Evolutionary conservation across 2,888 invertebrate genomes (phyloP), one percentile per base, ranked within the genome.

Genomic region (Caenorhabditis panamensis): DNA sequence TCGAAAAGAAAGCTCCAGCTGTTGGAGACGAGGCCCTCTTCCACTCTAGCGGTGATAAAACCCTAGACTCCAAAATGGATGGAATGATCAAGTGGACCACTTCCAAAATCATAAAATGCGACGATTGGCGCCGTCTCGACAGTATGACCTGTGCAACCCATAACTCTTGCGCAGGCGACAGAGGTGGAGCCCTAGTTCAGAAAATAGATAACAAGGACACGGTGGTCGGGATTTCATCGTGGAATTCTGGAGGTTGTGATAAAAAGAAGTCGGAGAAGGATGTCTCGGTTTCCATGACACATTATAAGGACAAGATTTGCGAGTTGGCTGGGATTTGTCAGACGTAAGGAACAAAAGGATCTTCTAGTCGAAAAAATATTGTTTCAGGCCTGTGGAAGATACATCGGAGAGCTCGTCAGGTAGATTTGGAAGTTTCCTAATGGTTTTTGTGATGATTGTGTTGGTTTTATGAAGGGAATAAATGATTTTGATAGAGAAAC

Each of bases 301-400:
- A 47, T 28, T 67, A 36, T 20, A 56, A 47, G 20, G 56, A 56
- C 11, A 56, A 67, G 6, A 24, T 67, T 0, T 67, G 67, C 47
- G 20, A 41, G 2, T 18, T 67, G 44, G 56, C 67, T 24, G 67
- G 67, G 11, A 67, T 67, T 16, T 67, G 67, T 16, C 31, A 54
- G 24, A 16, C 37, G 54, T 41, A 1, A 26, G 54, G 37, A 18
- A 36, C n/a, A 31, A 9, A 9, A 31, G 9, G 9, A n/a, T n/a
- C n/a, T n/a, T n/a, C n/a, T n/a, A 9, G 31, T n/a, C 4, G 31
- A 9, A 31, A 31, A 31, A 31, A 9, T 6, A 31, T 31, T 4
- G 31, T 31, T 31, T 31, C 31, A 31, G 31, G 31, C 5, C 31
- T 6, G 31, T 31, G 31, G 9, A 4, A 9, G 31, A 6, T 31